phyloP scores from a whole-genome alignment of 2,797 vertebrate species.

The Myotis daubentonii region DNA sequence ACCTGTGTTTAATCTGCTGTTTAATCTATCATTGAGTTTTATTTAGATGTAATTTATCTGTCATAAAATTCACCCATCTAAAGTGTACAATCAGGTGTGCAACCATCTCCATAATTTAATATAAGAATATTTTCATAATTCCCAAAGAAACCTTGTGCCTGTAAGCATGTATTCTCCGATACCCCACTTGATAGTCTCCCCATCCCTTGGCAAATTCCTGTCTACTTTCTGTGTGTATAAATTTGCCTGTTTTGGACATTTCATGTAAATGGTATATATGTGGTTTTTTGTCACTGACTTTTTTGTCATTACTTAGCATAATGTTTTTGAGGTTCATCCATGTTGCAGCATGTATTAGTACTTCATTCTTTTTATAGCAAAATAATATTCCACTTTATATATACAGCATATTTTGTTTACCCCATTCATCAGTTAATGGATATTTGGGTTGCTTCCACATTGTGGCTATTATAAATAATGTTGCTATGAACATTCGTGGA shows the following conservation, averaged over 20 bases:
- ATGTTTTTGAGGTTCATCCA: neutral
- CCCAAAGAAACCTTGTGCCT: neutral
- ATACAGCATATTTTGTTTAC: neutral
- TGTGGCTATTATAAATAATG: neutral
- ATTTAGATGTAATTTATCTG: neutral
- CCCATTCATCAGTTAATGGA: neutral
- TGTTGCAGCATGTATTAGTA: neutral
- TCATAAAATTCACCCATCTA: neutral
- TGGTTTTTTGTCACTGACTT: neutral
- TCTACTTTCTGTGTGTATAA: neutral
- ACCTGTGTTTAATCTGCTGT: neutral
- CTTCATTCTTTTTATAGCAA: neutral
- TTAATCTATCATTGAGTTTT: neutral
- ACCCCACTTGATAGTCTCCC: neutral
- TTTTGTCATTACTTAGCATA: neutral
- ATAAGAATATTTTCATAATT: neutral
- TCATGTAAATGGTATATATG: neutral
- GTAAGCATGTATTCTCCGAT: neutral
- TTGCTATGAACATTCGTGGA: neutral
- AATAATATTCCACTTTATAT: neutral
- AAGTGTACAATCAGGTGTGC: neutral
- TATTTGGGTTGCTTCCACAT: neutral
- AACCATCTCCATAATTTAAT: neutral
- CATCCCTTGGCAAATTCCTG: neutral
- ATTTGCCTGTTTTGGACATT: neutral